phyloP scores from a whole-genome alignment of 2,113 vertebrate genomes.

The Phalacrocorax pelagicus region DNA sequence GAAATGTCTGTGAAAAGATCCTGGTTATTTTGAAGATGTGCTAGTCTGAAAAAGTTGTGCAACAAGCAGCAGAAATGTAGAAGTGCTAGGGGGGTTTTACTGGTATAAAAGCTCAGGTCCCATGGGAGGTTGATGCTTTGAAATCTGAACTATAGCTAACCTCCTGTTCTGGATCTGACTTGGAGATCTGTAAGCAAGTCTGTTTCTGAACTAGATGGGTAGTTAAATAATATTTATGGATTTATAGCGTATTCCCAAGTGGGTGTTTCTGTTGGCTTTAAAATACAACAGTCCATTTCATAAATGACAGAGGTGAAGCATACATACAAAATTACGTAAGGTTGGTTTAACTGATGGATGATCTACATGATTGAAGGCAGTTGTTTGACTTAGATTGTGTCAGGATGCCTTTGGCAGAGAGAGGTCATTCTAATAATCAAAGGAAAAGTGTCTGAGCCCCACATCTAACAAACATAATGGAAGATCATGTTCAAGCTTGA shows the following conservation, averaged over 20 bases:
- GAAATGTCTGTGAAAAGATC: not conserved
- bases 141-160: not conserved
- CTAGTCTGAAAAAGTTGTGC: not conserved
- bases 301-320: not conserved
- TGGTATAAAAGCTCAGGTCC: not conserved
- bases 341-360: not conserved
- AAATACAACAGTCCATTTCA: not conserved
- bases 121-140: not conserved
- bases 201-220: not conserved
- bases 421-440: not conserved
- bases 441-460: not conserved
- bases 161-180: not conserved
- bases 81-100: not conserved
- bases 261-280: not conserved
- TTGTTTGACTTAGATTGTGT: not conserved
- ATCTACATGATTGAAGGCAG: not conserved
- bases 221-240: not conserved
- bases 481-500: not conserved
- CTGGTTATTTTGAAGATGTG: not conserved
- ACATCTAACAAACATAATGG: not conserved
- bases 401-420: not conserved
- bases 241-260: not conserved
- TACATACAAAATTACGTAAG: fast-evolving
- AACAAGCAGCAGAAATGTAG: not conserved
- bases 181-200: not conserved